phyloP scores from a whole-genome alignment of 1,140 invertebrate genomes.

The Cardiocondyla obscurior region DNA sequence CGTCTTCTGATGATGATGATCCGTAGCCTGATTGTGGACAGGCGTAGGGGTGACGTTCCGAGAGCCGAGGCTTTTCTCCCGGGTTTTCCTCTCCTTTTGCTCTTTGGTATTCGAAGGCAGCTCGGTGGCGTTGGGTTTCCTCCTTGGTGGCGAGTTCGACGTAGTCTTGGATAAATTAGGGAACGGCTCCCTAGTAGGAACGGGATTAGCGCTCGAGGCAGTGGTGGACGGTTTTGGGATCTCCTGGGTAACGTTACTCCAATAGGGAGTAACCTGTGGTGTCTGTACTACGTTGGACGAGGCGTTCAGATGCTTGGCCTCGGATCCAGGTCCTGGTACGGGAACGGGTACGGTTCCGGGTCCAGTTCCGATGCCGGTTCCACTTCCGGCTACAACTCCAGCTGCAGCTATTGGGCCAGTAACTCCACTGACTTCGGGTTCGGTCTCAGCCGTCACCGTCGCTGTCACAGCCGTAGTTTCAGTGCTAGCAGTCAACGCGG shows the following conservation, averaged over 20 bases:
- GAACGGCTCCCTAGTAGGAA: slow-evolving; percentile 70
- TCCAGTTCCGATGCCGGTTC: background rate
- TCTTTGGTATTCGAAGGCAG: slow-evolving; percentile 67
- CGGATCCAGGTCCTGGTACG: background rate
- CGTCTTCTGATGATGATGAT: slow-evolving; percentile 71
- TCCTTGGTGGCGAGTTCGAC: slow-evolving; percentile 76
- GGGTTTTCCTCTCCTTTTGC: slow-evolving; percentile 72
- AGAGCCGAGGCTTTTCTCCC: slow-evolving; percentile 71
- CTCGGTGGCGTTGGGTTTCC: slow-evolving; percentile 68
- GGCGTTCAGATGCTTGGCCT: background rate
- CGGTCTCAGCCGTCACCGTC: background rate
- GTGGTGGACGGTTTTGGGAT: slow-evolving; percentile 63
- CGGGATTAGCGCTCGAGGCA: slow-evolving; percentile 63
- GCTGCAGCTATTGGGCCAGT: background rate
- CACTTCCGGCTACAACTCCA: background rate
- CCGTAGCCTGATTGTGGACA: slow-evolving; percentile 65
- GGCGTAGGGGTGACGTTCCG: slow-evolving; percentile 67
- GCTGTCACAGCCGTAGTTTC: slow-evolving; percentile 15
- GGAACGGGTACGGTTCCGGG: background rate
- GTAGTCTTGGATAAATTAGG: slow-evolving; percentile 69
- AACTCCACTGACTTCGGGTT: background rate
- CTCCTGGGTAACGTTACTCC: slow-evolving; percentile 61
- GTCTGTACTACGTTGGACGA: slow-evolving; percentile 43
- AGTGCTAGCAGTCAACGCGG: background rate
- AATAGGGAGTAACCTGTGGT: slow-evolving; percentile 8